phyloP scores from a whole-genome alignment of 2,797 vertebrate genomes.

The Premnoplex brunnescens region DNA sequence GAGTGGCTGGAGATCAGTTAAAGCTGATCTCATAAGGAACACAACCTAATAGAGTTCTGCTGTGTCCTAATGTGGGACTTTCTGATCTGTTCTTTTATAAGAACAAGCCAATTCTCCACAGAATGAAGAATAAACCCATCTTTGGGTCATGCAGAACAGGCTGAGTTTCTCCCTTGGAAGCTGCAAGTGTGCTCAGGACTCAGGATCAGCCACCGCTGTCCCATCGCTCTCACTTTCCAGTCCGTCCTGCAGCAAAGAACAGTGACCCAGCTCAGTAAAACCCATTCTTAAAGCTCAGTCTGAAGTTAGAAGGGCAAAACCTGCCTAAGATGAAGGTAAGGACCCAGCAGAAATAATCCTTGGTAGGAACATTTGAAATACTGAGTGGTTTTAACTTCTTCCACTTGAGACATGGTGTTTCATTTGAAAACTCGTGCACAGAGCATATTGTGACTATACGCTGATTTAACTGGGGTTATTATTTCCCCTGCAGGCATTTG shows the following conservation, averaged over 20 bases:
- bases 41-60: background rate
- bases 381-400: background rate
- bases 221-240: background rate
- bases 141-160: background rate
- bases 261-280: background rate
- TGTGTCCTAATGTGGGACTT: background rate
- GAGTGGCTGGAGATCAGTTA: background rate
- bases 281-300: background rate
- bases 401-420: background rate
- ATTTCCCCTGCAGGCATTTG: conserved; percentile 23
- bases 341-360: background rate
- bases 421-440: conserved; percentile 4
- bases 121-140: background rate
- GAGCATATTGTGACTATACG: background rate
- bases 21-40: background rate
- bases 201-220: background rate
- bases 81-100: background rate
- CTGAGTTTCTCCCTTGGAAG: background rate
- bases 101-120: background rate
- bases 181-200: background rate
- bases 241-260: background rate
- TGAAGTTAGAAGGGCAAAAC: background rate
- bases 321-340: background rate
- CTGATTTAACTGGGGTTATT: conserved; percentile 30
- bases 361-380: background rate